Percentiles rank a stretch among this genome's conserved stretches.
Conservation (phyloP, 2,113 vertebrate species). For the Pseudopipra pipra region DNA sequence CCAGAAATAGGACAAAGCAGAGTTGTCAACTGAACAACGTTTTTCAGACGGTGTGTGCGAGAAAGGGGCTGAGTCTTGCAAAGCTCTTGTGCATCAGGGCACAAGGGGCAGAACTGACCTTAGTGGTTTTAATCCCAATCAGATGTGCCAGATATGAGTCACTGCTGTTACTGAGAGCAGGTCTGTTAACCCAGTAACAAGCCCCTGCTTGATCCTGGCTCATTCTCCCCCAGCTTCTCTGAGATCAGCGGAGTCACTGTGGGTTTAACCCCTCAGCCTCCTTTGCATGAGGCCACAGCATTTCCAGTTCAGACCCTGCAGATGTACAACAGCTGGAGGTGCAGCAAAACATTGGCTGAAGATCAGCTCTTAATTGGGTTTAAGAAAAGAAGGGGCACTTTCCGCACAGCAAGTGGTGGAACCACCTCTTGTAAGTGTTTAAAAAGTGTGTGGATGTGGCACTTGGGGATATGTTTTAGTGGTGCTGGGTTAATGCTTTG, state of each 20-base stretch:
- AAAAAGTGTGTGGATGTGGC: neutral
- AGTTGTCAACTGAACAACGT: fast-evolving
- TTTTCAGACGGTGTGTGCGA: neutral
- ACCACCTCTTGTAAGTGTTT: neutral
- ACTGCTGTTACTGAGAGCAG: neutral
- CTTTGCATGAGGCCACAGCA: neutral
- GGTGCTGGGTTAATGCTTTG: neutral
- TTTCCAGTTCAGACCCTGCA: neutral
- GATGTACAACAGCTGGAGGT: neutral
- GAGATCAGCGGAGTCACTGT: neutral
- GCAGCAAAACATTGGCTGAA: neutral
- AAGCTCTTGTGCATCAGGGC: neutral
- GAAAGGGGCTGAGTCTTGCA: neutral
- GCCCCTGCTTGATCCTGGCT: neutral
- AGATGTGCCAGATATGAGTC: neutral
- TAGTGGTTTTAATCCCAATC: neutral
- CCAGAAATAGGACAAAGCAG: neutral
- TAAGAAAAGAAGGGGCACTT: neutral
- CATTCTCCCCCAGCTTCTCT: neutral
- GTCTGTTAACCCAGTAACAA: neutral
- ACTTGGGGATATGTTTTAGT: neutral
- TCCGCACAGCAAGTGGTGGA: neutral
- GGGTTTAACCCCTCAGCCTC: neutral
- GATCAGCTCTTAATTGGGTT: neutral
- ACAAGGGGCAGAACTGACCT: neutral